A percentile compares a stretch with the other conserved stretches of the same genome.
Conservation (phyloP, 2,113 vertebrate genomes). For the human region GRCh38 chr6:9613001-9613500, state of each 20-base stretch:
- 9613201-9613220: neutral
- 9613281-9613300: neutral
- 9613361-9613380: neutral
- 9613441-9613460: too few species aligned
- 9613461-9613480: neutral
- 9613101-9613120: neutral
- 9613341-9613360: neutral
- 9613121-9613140: neutral
- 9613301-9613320: neutral
- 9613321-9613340: neutral
- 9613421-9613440: neutral
- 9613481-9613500: neutral
- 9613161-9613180: neutral
- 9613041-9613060: too few species aligned
- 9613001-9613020: too few species aligned
- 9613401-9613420: neutral
- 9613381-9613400: neutral
- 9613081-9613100: too few species aligned
- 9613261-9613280: neutral
- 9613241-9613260: neutral
- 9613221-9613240: neutral
- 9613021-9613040: too few species aligned
- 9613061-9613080: too few species aligned
- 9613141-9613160: neutral
- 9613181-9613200: neutral